These are phyloP conservation scores for Collichthys lucidus DNA, from an alignment of 2,113 vertebrate species.

Conservation along the genomic window DNA sequence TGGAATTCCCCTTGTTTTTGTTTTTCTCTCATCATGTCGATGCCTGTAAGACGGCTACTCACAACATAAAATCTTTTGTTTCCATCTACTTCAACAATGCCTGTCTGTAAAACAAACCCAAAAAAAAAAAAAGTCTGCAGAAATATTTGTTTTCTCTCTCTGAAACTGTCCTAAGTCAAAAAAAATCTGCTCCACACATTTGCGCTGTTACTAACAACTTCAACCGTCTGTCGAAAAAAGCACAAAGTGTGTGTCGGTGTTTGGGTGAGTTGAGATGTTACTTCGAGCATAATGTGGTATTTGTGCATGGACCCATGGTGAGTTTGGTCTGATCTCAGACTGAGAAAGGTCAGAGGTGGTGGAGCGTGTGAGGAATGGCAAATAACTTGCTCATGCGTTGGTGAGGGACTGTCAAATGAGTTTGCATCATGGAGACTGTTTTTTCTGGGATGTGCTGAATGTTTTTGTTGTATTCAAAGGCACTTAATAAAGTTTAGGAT, in stretches of 20 bases:
- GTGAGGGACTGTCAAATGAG: neutral
- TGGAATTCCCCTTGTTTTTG: slow-evolving; percentile 73
- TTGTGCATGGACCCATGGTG: slow-evolving; percentile 55
- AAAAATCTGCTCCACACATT: slow-evolving; percentile 34
- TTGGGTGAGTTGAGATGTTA: slow-evolving; percentile 9
- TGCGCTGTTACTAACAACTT: slow-evolving; percentile 73
- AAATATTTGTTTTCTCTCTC: slow-evolving; percentile 15
- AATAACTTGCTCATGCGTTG: slow-evolving; percentile 14
- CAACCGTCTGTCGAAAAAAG: slow-evolving; percentile 27
- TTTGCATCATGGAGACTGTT: slow-evolving; percentile 49
- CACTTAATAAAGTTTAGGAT: neutral
- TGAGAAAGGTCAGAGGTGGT: neutral
- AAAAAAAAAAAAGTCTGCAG: neutral
- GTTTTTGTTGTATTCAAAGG: neutral
- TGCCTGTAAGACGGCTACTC: slow-evolving; percentile 63
- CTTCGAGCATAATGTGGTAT: slow-evolving; percentile 4
- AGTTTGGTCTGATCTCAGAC: slow-evolving; percentile 1
- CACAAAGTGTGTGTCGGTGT: slow-evolving; percentile 23
- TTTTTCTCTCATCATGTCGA: slow-evolving; percentile 49
- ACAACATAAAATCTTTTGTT: slow-evolving; percentile 51
- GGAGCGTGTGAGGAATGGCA: slow-evolving; percentile 23
- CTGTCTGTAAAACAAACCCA: slow-evolving; percentile 27
- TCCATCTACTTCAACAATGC: slow-evolving; percentile 48
- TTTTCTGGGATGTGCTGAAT: neutral
- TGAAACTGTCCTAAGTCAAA: slow-evolving; percentile 22